Evolutionary conservation across 2,888 invertebrate species (phyloP).

Genomic region (Ethmia dodecea): DNA sequence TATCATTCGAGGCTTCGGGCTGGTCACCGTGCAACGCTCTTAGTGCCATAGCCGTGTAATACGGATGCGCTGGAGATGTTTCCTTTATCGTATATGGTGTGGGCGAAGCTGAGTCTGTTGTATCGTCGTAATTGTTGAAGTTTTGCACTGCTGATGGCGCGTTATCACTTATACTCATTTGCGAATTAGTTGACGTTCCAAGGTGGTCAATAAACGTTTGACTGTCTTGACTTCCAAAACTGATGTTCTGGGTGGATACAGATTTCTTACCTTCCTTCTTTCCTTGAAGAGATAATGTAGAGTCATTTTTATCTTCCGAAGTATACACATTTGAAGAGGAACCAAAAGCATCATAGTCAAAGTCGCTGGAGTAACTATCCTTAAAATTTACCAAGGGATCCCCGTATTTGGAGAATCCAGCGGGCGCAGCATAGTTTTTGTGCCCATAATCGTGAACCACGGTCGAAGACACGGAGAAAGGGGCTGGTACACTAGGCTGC

Average conservation of each 20-base stretch:
- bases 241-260: conserved; percentile 63
- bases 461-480: conserved; percentile 55
- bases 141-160: conserved; percentile 41
- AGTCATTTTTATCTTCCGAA: conserved; percentile 40
- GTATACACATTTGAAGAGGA: conserved; percentile 49
- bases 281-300: conserved; percentile 26
- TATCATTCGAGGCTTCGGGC: conserved; percentile 59
- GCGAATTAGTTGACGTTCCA: conserved; percentile 35
- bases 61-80: conserved; percentile 50
- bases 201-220: conserved; percentile 56
- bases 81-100: conserved; percentile 50
- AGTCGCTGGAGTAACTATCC: conserved; percentile 48
- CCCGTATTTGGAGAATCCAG: conserved; percentile 41
- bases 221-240: conserved; percentile 57
- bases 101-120: conserved; percentile 33
- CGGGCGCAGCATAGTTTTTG: conserved; percentile 31
- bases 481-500: conserved; percentile 41
- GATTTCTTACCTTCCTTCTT: conserved; percentile 60
- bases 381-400: conserved; percentile 49
- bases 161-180: conserved; percentile 31
- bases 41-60: conserved; percentile 54
- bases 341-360: conserved; percentile 55
- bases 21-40: conserved; percentile 51
- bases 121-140: conserved; percentile 36
- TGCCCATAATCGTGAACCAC: conserved; percentile 60